Conservation (phyloP, 2,888 invertebrate species). For the Dyspetes luteomarginatus region DNA sequence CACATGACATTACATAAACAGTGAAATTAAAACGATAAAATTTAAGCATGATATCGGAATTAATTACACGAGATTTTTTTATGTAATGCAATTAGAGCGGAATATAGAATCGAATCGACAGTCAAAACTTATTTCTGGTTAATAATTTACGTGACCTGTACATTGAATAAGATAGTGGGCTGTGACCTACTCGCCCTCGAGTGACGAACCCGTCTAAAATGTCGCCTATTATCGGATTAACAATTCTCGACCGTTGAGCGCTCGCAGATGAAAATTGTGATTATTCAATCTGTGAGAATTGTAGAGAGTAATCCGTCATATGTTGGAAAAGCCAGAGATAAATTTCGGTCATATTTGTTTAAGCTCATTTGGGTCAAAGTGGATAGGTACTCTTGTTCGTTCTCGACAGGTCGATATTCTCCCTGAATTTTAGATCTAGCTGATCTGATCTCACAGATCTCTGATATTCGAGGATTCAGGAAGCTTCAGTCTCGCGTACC, state of each 20-base stretch:
- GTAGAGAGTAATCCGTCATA: not conserved
- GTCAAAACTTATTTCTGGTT: no score
- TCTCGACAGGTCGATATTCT: conserved; percentile 32
- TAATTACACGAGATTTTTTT: no score
- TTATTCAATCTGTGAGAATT: conserved; percentile 9
- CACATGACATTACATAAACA: no score
- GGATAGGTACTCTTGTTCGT: no score
- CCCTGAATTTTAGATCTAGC: conserved; percentile 17
- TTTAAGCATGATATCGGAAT: no score
- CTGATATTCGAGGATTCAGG: conserved; percentile 16
- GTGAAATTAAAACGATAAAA: no score
- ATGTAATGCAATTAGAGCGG: no score
- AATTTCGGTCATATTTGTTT: conserved; percentile 17
- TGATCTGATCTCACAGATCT: not conserved
- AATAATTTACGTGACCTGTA: no score
- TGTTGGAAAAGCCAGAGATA: not conserved
- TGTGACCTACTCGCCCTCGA: conserved; percentile 41
- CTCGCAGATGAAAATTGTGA: not conserved
- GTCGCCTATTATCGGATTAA: conserved; percentile 38
- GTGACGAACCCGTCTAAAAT: conserved; percentile 12
- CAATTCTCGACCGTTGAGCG: not conserved
- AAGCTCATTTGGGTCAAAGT: conserved; percentile 21
- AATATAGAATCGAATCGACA: no score
- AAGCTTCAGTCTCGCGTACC: not conserved
- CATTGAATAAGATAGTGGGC: conserved; percentile 35